Evolutionary conservation across 2,113 vertebrate genomes (phyloP).

Genomic region (Hemicordylus capensis): DNA sequence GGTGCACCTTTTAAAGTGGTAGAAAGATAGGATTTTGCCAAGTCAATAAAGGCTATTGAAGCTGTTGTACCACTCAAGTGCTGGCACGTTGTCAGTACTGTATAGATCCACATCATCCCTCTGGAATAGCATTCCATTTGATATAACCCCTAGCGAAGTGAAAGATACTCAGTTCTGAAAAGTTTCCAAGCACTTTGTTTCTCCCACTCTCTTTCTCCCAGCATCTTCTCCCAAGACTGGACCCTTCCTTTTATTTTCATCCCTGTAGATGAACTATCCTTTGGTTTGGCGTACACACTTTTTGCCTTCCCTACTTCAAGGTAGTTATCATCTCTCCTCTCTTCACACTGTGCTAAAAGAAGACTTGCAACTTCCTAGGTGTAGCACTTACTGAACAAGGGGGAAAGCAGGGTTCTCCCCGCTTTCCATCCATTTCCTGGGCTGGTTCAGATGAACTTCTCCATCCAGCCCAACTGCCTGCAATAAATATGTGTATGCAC

Average conservation of each 20-base stretch:
- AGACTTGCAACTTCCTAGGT: too few relatives aligned
- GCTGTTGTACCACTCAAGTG: constrained; percentile 62
- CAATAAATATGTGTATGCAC: too few relatives aligned
- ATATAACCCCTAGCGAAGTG: constrained; percentile 29
- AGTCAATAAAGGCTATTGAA: constrained; percentile 66
- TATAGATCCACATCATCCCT: constrained; percentile 45
- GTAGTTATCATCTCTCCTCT: too few relatives aligned
- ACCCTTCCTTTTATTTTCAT: neutral
- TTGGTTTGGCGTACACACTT: too few relatives aligned
- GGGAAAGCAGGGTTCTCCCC: too few relatives aligned
- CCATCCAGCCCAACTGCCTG: too few relatives aligned
- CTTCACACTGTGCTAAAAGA: too few relatives aligned
- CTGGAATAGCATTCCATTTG: constrained; percentile 54
- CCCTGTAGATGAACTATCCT: too few relatives aligned
- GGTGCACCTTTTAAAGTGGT: constrained; percentile 19
- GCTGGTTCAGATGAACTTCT: too few relatives aligned
- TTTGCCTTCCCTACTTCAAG: too few relatives aligned
- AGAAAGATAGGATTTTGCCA: constrained; percentile 53
- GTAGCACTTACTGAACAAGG: too few relatives aligned
- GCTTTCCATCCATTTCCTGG: too few relatives aligned
- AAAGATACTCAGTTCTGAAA: constrained; percentile 39
- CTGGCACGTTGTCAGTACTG: constrained; percentile 45
- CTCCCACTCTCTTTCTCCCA: neutral
- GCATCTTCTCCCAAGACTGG: neutral
- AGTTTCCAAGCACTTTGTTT: constrained; percentile 36